Conservation (phyloP, 2,888 invertebrate genomes). For the Helleia helle region DNA sequence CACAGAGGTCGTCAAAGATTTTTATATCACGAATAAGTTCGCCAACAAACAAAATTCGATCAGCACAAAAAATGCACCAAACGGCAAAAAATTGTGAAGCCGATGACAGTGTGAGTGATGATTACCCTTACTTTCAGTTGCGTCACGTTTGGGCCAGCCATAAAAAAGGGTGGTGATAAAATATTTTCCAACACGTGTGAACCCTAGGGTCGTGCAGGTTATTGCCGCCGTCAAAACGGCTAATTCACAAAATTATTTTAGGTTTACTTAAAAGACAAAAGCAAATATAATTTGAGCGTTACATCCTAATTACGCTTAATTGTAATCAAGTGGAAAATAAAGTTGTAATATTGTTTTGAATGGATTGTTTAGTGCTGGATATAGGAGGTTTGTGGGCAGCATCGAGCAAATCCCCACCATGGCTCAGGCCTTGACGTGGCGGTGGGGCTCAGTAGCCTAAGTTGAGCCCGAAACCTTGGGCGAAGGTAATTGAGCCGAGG, state of each 20-base stretch:
- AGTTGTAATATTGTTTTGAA: not conserved
- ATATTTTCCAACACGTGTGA: not conserved
- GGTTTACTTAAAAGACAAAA: constrained; percentile 4
- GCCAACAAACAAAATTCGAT: not conserved
- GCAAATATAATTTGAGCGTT: not conserved
- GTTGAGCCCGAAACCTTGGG: too few species aligned
- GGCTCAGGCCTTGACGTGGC: too few species aligned
- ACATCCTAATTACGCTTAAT: too few species aligned
- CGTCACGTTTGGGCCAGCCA: not conserved
- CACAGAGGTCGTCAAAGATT: too few species aligned
- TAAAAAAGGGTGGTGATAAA: constrained; percentile 5
- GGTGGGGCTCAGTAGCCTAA: too few species aligned
- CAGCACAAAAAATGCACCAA: not conserved
- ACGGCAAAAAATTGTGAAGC: not conserved
- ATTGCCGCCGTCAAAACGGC: not conserved
- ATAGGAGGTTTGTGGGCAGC: too few species aligned
- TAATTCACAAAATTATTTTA: constrained; percentile 5
- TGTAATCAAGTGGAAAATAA: not conserved
- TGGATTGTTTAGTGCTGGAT: not conserved
- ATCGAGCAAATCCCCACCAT: too few species aligned
- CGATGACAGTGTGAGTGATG: not conserved
- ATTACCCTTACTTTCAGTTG: not conserved
- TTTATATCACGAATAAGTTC: too few species aligned
- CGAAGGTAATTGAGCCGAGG: too few species aligned
- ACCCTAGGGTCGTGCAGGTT: constrained; percentile 1